Conservation (phyloP, 2,797 vertebrate genomes). For the Rhynchonycteris naso region DNA sequence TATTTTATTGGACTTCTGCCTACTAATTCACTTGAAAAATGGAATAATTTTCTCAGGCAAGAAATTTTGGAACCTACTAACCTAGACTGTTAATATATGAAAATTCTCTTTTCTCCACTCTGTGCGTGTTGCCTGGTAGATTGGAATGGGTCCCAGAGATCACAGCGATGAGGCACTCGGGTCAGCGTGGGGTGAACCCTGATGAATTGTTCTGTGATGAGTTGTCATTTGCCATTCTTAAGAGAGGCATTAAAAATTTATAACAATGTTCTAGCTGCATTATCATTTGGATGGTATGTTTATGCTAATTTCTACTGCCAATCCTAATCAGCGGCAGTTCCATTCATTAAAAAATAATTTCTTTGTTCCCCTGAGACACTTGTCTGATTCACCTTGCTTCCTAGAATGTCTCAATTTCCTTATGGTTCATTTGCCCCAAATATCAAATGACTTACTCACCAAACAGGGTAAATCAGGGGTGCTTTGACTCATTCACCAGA, state of each 20-base stretch:
- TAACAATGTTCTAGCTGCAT: constrained; percentile 64
- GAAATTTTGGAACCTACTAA: constrained; percentile 49
- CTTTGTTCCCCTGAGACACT: constrained; percentile 9
- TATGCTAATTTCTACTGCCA: constrained; percentile 78
- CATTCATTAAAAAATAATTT: constrained; percentile 76
- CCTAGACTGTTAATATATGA: constrained; percentile 52
- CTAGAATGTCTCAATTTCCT: constrained; percentile 71
- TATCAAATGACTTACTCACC: constrained; percentile 59
- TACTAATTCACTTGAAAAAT: constrained; percentile 58
- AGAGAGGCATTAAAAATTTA: constrained; percentile 75
- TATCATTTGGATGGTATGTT: constrained; percentile 73
- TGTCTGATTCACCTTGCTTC: constrained; percentile 70
- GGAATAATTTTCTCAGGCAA: constrained; percentile 45
- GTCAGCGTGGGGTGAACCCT: constrained; percentile 66
- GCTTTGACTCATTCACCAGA: constrained; percentile 1
- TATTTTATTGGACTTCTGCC: constrained; percentile 31
- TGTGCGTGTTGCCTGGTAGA: constrained; percentile 53
- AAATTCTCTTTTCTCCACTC: constrained; percentile 54
- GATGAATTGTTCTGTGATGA: constrained; percentile 75
- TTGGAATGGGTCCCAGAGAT: constrained; percentile 55
- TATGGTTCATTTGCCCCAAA: constrained; percentile 47
- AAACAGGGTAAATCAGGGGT: not conserved
- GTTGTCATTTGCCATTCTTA: constrained; percentile 77
- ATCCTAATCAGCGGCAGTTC: constrained; percentile 73
- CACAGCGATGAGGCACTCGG: constrained; percentile 50